These are phyloP conservation scores for Ormyrus rosae DNA, from an alignment of 2,888 invertebrate genomes.

Conservation along the genomic window DNA sequence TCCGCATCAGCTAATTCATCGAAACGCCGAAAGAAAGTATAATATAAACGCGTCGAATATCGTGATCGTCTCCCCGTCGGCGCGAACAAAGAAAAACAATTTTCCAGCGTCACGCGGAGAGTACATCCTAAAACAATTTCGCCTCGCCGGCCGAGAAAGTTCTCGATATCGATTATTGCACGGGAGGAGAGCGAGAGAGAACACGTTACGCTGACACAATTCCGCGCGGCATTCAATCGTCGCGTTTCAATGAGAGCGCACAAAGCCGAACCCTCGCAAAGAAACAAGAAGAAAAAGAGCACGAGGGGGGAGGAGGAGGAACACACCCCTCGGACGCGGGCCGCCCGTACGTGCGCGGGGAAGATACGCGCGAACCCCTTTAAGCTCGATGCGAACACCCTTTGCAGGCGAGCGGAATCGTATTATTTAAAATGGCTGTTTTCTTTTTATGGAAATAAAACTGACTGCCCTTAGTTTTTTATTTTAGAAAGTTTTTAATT, in stretches of 20 bases:
- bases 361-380: too few relatives aligned
- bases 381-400: too few relatives aligned
- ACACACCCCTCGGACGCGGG: neutral
- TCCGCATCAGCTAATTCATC: too few relatives aligned
- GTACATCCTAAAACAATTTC: constrained; percentile 9
- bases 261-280: neutral
- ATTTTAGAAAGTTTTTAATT: too few relatives aligned
- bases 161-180: neutral
- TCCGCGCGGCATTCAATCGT: constrained; percentile 27
- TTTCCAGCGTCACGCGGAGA: neutral
- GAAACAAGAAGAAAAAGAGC: neutral
- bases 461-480: too few relatives aligned
- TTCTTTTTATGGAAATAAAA: too few relatives aligned
- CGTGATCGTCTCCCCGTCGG: too few relatives aligned
- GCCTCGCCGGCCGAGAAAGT: neutral
- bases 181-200: neutral
- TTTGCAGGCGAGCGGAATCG: too few relatives aligned
- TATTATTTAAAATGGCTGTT: too few relatives aligned
- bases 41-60: too few relatives aligned
- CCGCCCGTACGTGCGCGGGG: neutral
- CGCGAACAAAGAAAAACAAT: too few relatives aligned
- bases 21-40: too few relatives aligned
- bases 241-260: neutral
- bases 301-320: neutral
- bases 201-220: constrained; percentile 1